phyloP scores from a whole-genome alignment of 2,797 vertebrate species.

The Tauraco hartlaubi region DNA sequence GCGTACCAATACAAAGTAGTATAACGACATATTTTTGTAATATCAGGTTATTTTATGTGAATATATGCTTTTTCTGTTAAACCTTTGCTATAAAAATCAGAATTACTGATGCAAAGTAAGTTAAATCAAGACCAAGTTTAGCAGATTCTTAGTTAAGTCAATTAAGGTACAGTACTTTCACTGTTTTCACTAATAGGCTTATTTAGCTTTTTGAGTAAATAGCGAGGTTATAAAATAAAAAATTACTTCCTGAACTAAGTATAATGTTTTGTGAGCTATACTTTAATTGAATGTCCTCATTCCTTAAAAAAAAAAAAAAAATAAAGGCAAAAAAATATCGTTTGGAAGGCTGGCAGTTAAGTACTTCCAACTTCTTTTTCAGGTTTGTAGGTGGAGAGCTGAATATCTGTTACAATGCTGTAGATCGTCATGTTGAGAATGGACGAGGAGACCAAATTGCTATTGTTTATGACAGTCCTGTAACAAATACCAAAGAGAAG shows the following conservation, averaged over 20 bases:
- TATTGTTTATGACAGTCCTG: conserved; percentile 94
- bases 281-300: background rate
- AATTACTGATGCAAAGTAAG: background rate
- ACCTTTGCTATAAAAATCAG: background rate
- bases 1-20: background rate
- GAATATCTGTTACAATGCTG: conserved; percentile 94
- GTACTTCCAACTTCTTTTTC: conserved; percentile 48
- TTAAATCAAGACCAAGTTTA: background rate
- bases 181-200: background rate
- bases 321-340: background rate
- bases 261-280: background rate
- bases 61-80: background rate
- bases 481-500: conserved; percentile 88
- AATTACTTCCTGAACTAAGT: background rate
- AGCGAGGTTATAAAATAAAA: background rate
- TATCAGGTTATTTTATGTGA: background rate
- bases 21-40: background rate
- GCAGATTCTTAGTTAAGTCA: background rate
- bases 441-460: conserved; percentile 89
- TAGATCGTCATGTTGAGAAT: conserved; percentile 92
- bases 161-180: background rate
- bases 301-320: background rate
- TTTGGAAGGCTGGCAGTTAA: background rate
- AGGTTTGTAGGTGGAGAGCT: conserved; percentile 95
- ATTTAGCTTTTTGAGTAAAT: background rate